phyloP scores from a whole-genome alignment of 2,113 vertebrate species.

The Sisor rabdophorus region DNA sequence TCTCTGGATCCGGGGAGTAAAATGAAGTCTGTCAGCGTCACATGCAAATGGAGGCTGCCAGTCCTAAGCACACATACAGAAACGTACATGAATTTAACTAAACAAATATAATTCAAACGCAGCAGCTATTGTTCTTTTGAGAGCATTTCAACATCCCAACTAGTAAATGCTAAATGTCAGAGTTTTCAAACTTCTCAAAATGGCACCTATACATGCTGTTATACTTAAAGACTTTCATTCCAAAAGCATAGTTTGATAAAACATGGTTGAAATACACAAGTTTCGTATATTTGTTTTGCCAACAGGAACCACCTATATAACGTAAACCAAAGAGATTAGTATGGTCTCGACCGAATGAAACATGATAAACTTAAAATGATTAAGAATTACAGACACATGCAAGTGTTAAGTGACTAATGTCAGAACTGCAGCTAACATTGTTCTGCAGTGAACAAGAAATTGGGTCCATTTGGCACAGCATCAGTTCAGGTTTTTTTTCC shows the following conservation, averaged over 20 bases:
- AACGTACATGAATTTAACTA: constrained; percentile 10
- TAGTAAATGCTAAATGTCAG: not conserved
- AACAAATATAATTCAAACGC: constrained; percentile 11
- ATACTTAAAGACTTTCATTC: not conserved
- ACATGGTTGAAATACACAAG: too few species aligned
- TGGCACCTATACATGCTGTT: not conserved
- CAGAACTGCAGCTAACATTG: not conserved
- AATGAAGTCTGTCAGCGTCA: constrained; percentile 95
- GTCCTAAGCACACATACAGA: constrained; percentile 70
- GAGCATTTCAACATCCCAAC: not conserved
- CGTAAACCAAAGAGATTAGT: not conserved
- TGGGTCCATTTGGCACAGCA: not conserved
- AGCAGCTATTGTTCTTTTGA: not conserved
- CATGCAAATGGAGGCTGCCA: constrained; percentile 98
- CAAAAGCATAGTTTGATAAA: not conserved
- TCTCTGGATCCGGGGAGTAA: constrained; percentile 95
- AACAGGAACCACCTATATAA: not conserved
- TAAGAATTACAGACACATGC: not conserved
- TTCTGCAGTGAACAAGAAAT: not conserved
- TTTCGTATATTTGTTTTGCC: not conserved
- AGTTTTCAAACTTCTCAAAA: constrained; percentile 3
- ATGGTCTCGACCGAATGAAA: not conserved
- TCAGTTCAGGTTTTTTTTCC: not conserved
- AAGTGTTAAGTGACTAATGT: not conserved
- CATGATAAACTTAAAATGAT: too few species aligned